A percentile compares a stretch with the other conserved stretches of the same genome.
Evolutionary conservation across 2,888 invertebrate genomes (phyloP).

Genomic region (Phaedon cochleariae): DNA sequence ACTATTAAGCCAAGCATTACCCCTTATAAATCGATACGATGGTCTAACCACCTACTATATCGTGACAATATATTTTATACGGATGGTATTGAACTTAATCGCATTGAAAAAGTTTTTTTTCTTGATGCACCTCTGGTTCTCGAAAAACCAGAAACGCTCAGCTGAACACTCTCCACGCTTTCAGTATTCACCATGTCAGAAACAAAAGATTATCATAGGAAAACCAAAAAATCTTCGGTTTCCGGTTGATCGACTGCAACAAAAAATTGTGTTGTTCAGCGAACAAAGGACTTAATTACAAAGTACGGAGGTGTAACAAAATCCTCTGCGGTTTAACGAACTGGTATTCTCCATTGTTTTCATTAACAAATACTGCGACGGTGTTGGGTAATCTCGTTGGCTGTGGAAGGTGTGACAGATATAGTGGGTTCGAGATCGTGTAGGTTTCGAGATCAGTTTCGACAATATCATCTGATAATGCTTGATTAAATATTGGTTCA

Average conservation of each 20-base stretch:
- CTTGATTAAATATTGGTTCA: constrained; percentile 13
- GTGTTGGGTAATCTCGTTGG: constrained; percentile 6
- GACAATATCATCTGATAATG: constrained; percentile 12
- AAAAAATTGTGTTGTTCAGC: not conserved
- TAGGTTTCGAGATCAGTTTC: constrained; percentile 10
- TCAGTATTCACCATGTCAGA: not conserved
- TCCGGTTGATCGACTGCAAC: constrained; percentile 2
- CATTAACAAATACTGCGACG: constrained; percentile 7
- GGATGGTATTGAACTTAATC: too few species aligned
- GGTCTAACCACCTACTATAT: too few species aligned
- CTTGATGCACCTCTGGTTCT: too few species aligned
- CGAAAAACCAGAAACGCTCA: too few species aligned
- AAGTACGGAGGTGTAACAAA: not conserved
- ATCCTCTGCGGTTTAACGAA: constrained; percentile 1
- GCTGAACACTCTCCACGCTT: too few species aligned
- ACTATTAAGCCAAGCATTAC: too few species aligned
- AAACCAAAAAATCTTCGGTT: constrained; percentile 12
- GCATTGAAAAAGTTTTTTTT: too few species aligned
- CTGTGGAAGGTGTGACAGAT: constrained; percentile 11
- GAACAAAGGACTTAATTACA: constrained; percentile 5
- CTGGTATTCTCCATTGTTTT: constrained; percentile 12
- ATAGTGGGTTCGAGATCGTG: constrained; percentile 6
- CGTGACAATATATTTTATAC: too few species aligned
- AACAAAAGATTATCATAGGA: constrained; percentile 5
- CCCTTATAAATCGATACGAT: too few species aligned